These are phyloP conservation scores for Equus przewalskii DNA, from an alignment of 2,113 vertebrate species.

Conservation along the genomic window DNA sequence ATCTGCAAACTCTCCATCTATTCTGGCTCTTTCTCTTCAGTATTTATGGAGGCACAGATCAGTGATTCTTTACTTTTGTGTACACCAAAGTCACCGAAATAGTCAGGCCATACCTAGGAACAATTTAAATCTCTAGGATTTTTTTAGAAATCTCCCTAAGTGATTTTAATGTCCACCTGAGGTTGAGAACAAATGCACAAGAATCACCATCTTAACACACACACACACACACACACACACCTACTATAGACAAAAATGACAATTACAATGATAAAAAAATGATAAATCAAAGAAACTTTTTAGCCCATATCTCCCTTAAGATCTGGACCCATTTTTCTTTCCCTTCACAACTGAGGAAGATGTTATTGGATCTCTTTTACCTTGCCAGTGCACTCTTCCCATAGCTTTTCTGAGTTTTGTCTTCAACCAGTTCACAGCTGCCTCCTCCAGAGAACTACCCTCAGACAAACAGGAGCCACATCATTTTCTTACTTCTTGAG, in stretches of 20 bases:
- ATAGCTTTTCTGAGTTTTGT: not conserved
- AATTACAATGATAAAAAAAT: not conserved
- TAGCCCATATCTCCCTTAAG: not conserved
- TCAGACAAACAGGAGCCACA: not conserved
- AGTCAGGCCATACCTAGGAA: not conserved
- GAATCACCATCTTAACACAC: not conserved
- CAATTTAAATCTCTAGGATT: not conserved
- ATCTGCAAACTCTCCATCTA: not conserved
- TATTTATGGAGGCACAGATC: not conserved
- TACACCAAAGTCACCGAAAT: not conserved
- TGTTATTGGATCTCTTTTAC: not conserved
- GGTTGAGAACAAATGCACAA: not conserved
- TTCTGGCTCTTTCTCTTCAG: not conserved
- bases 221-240: not conserved
- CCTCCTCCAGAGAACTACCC: not conserved
- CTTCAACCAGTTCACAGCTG: not conserved
- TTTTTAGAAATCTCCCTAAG: no score
- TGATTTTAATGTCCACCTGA: not conserved
- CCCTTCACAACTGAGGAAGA: not conserved
- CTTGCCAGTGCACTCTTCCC: not conserved
- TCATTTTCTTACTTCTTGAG: not conserved
- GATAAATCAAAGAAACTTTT: not conserved
- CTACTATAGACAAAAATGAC: not conserved
- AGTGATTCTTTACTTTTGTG: not conserved
- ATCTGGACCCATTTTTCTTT: not conserved